Base-by-base conservation (phyloP, 2,888 invertebrate genomes). In the Dyspetes luteomarginatus region DNA sequence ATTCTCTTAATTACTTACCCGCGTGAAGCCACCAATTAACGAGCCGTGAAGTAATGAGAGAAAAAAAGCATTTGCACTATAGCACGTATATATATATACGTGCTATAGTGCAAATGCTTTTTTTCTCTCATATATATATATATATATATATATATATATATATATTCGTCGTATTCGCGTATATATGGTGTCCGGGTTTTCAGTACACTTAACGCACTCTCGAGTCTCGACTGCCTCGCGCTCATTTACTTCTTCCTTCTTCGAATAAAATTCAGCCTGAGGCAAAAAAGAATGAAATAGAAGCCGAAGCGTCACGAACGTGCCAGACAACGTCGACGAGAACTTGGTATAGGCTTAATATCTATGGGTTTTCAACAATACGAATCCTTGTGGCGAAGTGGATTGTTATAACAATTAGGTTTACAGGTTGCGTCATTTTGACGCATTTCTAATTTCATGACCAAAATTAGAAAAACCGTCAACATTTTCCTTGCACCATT, bases 21-120 rank as follows among this genome's bases (percentile, higher is more conserved):
- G 78, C 77, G 76, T 75, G 76, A 73, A 83, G 78, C 68, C 81
- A 82, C 83, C 81, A 83, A 84, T 83, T 84, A 84, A 82, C 82
- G 81, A 83, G 73, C 81, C 69, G 77, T 69, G 58, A 74, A 81
- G 73, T 81, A 78, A 81, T 81, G 74, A 52, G 5, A 56, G 71
- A 65, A 77, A 67, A 64, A 58, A 50, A 58, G 26, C 22, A 30
- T 41, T 22, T 19, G 12, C 28, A 7, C 45, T 41, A 58, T 50
- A 26, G 9, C 28, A 48, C 2, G 17, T 3, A n/a, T 45, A 45
- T 45, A 4, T 45, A 30, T 30, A 30, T 15, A 45, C n/a, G n/a
- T n/a, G n/a, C n/a, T n/a, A n/a, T n/a, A n/a, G n/a, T n/a, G n/a
- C n/a, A n/a, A n/a, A n/a, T n/a, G n/a, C n/a, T n/a, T n/a, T n/a